phyloP scores from a whole-genome alignment of 2,797 vertebrate species.

The Urocyon cinereoargenteus region DNA sequence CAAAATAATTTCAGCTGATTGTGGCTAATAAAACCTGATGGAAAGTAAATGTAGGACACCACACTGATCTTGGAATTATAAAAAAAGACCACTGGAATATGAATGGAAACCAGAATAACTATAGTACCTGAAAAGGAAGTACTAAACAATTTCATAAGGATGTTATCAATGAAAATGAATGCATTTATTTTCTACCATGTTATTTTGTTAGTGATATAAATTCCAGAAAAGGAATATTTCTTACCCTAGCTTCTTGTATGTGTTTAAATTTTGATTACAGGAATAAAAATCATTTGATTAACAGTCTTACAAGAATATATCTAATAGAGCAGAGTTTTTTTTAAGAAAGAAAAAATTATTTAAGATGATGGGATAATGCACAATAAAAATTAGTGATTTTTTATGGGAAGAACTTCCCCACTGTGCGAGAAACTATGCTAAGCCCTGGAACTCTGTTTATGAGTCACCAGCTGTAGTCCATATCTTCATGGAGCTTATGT shows the following conservation, averaged over 20 bases:
- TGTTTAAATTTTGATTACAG: background rate
- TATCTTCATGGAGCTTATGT: background rate
- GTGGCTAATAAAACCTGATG: background rate
- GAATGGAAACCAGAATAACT: background rate
- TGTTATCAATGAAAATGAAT: background rate
- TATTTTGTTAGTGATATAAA: background rate
- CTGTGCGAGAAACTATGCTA: background rate
- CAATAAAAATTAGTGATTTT: background rate
- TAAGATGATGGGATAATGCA: background rate
- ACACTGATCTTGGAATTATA: background rate
- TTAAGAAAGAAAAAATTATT: background rate
- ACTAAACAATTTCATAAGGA: background rate
- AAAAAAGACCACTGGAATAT: background rate
- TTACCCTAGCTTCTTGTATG: background rate
- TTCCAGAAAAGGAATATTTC: background rate
- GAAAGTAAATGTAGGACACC: background rate
- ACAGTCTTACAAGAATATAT: background rate
- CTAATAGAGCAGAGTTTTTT: background rate
- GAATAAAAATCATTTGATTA: background rate
- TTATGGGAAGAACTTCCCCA: background rate
- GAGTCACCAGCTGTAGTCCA: background rate
- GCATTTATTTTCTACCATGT: background rate
- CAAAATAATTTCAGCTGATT: background rate
- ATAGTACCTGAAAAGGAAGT: background rate
- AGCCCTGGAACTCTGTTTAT: background rate